phyloP scores from a whole-genome alignment of 1,140 invertebrate species.

The Drosophila truncata region DNA sequence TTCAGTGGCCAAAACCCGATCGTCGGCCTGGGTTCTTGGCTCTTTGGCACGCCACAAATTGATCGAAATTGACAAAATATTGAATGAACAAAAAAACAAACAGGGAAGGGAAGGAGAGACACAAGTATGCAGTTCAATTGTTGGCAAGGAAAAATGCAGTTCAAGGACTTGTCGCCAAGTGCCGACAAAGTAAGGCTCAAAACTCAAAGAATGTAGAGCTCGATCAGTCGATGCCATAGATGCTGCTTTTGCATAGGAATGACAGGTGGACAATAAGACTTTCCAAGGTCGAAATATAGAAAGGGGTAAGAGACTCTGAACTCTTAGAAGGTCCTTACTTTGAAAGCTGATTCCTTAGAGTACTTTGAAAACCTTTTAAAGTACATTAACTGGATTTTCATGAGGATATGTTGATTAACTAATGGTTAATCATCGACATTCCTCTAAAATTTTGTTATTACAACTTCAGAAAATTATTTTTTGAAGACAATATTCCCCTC shows the following conservation, averaged over 20 bases:
- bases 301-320: neutral
- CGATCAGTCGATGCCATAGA: slow-evolving; percentile 8
- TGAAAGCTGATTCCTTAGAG: too few relatives aligned
- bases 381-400: neutral
- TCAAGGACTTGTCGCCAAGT: slow-evolving; percentile 75
- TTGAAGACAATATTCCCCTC: neutral
- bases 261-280: slow-evolving; percentile 13
- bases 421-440: too few relatives aligned
- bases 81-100: slow-evolving; percentile 41
- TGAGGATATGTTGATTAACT: neutral
- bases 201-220: slow-evolving; percentile 34
- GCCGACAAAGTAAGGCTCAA: slow-evolving; percentile 66
- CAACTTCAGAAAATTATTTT: neutral
- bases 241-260: slow-evolving; percentile 12
- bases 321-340: rapidly evolving
- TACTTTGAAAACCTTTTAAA: neutral
- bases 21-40: slow-evolving; percentile 20
- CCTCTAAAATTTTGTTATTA: neutral
- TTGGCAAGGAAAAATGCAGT: slow-evolving; percentile 70
- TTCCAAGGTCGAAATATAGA: slow-evolving; percentile 4
- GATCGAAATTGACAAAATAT: slow-evolving; percentile 84
- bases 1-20: slow-evolving; percentile 22
- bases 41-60: slow-evolving; percentile 79
- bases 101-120: slow-evolving; percentile 20
- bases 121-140: slow-evolving; percentile 81